Evolutionary conservation across 2,888 invertebrate genomes (phyloP).

Genomic region (Noctua pronuba): DNA sequence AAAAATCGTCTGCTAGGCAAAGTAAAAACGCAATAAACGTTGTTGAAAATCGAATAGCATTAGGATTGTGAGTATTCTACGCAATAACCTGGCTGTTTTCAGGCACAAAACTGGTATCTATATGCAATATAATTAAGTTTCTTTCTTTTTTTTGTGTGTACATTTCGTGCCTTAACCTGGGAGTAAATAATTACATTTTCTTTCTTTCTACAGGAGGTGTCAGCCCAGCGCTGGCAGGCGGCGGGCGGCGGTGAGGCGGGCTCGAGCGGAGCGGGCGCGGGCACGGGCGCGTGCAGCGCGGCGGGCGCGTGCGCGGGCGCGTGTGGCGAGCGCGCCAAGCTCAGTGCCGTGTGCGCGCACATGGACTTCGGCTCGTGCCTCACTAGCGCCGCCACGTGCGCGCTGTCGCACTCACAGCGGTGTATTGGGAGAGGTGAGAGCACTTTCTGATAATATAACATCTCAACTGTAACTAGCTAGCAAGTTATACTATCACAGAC

Average conservation of each 20-base stretch:
- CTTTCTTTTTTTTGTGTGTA: not conserved
- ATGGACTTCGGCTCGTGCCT: constrained; percentile 87
- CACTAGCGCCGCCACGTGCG: constrained; percentile 81
- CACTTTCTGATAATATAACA: not conserved
- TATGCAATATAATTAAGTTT: not conserved
- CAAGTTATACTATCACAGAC: not conserved
- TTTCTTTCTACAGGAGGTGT: constrained; percentile 77
- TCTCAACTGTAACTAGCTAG: not conserved
- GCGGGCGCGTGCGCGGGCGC: constrained; percentile 74
- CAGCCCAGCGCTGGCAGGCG: constrained; percentile 83
- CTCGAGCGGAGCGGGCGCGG: constrained; percentile 70
- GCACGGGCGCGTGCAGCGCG: constrained; percentile 71
- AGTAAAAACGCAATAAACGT: too few species aligned
- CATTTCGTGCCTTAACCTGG: not conserved
- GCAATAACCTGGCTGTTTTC: not conserved
- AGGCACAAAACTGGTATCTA: not conserved
- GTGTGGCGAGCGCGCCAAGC: constrained; percentile 80
- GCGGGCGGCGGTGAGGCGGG: constrained; percentile 80
- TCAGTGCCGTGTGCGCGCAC: constrained; percentile 82
- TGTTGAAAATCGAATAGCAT: too few species aligned
- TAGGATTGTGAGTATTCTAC: too few species aligned
- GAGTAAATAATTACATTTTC: not conserved
- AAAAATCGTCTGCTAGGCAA: too few species aligned
- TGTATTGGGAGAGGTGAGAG: constrained; percentile 86
- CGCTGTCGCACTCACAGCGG: constrained; percentile 84